Conservation (phyloP, 2,888 invertebrate species). For the Drosophila gaucha region DNA sequence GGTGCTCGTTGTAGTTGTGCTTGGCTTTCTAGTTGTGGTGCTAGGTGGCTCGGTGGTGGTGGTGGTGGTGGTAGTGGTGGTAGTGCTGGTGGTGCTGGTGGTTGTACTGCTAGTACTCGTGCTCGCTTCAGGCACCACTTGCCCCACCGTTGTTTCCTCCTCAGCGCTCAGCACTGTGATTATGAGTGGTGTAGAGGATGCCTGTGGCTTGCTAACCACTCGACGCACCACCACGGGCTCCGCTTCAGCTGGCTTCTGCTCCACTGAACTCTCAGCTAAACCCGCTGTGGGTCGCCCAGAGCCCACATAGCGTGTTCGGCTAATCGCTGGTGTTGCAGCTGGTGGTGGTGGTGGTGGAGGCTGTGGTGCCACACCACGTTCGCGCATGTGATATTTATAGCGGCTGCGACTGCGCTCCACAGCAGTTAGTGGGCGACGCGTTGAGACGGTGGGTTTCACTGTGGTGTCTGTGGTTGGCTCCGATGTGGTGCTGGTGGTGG, state of each 20-base stretch:
- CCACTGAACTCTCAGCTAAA: conserved; percentile 29
- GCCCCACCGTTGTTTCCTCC: conserved; percentile 63
- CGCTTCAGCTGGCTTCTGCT: conserved; percentile 27
- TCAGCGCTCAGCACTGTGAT: conserved; percentile 82
- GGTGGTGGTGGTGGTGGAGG: conserved; percentile 18
- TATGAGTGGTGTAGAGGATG: conserved; percentile 78
- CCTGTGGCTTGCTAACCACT: conserved; percentile 31
- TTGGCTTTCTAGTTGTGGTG: conserved; percentile 26
- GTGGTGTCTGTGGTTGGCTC: conserved; percentile 41
- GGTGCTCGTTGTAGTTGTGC: conserved; percentile 3
- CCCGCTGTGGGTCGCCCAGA: conserved; percentile 66
- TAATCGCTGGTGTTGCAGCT: conserved; percentile 41
- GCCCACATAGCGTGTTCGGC: conserved; percentile 64
- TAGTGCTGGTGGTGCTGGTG: conserved; percentile 22
- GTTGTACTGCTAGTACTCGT: conserved; percentile 18
- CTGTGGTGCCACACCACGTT: conserved; percentile 49
- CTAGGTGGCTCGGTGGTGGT: conserved; percentile 7
- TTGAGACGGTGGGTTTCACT: conserved; percentile 53
- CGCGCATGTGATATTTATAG: conserved; percentile 79
- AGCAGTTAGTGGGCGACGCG: conserved; percentile 65
- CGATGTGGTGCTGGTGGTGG: conserved; percentile 42
- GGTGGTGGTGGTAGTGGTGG: conserved; percentile 7
- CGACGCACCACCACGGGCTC: conserved; percentile 52
- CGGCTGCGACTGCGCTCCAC: conserved; percentile 77
- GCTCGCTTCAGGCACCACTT: conserved; percentile 12